phyloP scores from a whole-genome alignment of 2,888 invertebrate genomes.

The Macaria liturata region DNA sequence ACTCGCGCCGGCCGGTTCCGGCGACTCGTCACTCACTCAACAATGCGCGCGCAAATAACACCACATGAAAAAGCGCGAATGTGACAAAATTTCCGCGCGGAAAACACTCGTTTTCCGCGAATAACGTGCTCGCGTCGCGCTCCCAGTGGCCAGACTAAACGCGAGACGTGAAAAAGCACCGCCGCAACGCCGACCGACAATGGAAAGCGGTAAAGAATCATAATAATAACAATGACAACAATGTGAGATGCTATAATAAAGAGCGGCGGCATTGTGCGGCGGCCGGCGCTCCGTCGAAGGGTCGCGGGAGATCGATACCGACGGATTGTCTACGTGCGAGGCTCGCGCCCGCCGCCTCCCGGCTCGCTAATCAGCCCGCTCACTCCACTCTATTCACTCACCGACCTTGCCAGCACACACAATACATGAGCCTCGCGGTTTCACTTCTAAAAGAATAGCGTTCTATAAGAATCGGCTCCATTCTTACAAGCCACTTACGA shows the following conservation, averaged over 20 bases:
- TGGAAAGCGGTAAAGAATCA: slow-evolving; percentile 84
- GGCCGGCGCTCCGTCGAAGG: slow-evolving; percentile 79
- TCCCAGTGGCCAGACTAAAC: slow-evolving; percentile 82
- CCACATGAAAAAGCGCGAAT: slow-evolving; percentile 59
- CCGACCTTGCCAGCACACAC: slow-evolving; percentile 9
- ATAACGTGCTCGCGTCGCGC: slow-evolving; percentile 81
- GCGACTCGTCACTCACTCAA: slow-evolving; percentile 34
- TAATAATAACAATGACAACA: slow-evolving; percentile 84
- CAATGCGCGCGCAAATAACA: slow-evolving; percentile 64
- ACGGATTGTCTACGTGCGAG: slow-evolving; percentile 76
- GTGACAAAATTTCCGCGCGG: slow-evolving; percentile 69
- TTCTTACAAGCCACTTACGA: too few relatives aligned
- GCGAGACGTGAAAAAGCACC: slow-evolving; percentile 83
- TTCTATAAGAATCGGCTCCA: too few relatives aligned
- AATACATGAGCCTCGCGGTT: slow-evolving; percentile 8
- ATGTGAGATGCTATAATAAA: slow-evolving; percentile 84
- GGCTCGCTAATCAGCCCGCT: slow-evolving; percentile 65
- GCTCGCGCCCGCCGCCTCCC: slow-evolving; percentile 51
- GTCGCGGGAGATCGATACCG: slow-evolving; percentile 81
- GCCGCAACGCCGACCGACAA: slow-evolving; percentile 82
- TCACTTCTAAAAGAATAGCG: slow-evolving; percentile 12
- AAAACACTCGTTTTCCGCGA: slow-evolving; percentile 79
- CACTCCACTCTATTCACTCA: slow-evolving; percentile 24
- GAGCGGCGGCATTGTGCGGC: slow-evolving; percentile 81
- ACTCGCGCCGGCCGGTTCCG: slow-evolving; percentile 31